These are phyloP conservation scores for Bufotes viridis DNA, from an alignment of 2,797 vertebrate species.

Conservation along the genomic window DNA sequence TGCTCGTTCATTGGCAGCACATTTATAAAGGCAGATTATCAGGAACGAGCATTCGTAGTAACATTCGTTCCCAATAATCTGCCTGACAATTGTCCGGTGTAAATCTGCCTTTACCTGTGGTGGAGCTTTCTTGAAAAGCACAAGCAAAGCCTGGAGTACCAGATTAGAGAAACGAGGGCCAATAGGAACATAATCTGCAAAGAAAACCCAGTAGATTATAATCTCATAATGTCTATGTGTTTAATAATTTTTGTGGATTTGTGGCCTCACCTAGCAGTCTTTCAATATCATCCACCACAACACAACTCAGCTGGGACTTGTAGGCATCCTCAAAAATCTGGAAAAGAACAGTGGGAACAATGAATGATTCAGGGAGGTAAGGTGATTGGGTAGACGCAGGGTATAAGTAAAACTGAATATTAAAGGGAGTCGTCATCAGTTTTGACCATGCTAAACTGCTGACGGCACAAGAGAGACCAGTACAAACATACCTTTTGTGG, in stretches of 20 bases:
- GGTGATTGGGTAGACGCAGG: too few species aligned
- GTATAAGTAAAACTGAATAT: too few species aligned
- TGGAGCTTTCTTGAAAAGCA: constrained; percentile 92
- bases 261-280: constrained; percentile 85
- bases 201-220: constrained; percentile 28
- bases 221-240: not conserved
- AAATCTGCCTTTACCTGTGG: constrained; percentile 80
- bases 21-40: too few species aligned
- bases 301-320: constrained; percentile 96
- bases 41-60: too few species aligned
- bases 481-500: too few species aligned
- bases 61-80: too few species aligned
- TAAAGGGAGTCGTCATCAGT: too few species aligned
- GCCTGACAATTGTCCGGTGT: too few species aligned
- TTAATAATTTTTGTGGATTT: not conserved
- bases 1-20: too few species aligned
- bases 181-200: constrained; percentile 92
- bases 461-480: too few species aligned
- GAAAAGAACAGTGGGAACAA: constrained; percentile 21
- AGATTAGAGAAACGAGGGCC: constrained; percentile 96
- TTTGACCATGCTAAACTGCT: too few species aligned
- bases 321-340: constrained; percentile 97
- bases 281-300: constrained; percentile 95
- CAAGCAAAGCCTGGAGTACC: constrained; percentile 91
- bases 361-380: not conserved